These are phyloP conservation scores for Calidris pygmaea DNA, from an alignment of 2,113 vertebrate genomes.

Conservation along the genomic window DNA sequence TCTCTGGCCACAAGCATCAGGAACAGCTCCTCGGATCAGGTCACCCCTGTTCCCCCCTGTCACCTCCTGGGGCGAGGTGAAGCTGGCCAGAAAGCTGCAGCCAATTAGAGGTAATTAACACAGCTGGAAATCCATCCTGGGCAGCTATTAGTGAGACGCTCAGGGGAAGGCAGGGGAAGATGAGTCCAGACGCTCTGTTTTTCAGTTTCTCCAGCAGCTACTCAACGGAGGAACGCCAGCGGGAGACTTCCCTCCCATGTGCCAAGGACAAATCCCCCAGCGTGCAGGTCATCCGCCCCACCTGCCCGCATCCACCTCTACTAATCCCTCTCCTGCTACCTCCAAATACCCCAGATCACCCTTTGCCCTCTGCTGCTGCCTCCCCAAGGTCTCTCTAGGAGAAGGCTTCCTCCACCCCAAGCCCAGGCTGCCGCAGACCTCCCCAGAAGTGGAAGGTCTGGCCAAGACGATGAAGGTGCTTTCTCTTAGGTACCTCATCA, in stretches of 20 bases:
- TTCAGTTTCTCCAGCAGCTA: not conserved
- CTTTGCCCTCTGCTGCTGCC: not conserved
- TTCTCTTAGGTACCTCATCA: not conserved
- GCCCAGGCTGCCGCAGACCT: accelerated
- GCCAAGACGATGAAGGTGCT: accelerated
- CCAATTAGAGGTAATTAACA: slow-evolving; percentile 8
- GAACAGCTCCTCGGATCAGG: not conserved
- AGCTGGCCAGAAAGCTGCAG: not conserved
- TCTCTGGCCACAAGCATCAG: not conserved
- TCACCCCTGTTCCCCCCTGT: not conserved
- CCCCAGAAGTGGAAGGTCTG: accelerated
- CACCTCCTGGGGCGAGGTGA: not conserved
- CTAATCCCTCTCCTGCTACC: not conserved
- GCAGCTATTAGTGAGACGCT: not conserved
- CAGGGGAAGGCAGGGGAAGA: not conserved
- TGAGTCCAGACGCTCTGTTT: not conserved
- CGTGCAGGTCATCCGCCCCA: no score
- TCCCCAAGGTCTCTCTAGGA: not conserved
- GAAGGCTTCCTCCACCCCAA: not conserved
- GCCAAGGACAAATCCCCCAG: not conserved
- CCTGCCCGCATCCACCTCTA: not conserved
- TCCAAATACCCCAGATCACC: not conserved
- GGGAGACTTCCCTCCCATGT: not conserved
- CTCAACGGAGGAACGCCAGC: not conserved
- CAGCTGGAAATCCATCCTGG: not conserved